Evolutionary conservation across 2,113 vertebrate species (phyloP), one percentile per base, ranked within the genome.

Genomic region (Arvicanthis niloticus): DNA sequence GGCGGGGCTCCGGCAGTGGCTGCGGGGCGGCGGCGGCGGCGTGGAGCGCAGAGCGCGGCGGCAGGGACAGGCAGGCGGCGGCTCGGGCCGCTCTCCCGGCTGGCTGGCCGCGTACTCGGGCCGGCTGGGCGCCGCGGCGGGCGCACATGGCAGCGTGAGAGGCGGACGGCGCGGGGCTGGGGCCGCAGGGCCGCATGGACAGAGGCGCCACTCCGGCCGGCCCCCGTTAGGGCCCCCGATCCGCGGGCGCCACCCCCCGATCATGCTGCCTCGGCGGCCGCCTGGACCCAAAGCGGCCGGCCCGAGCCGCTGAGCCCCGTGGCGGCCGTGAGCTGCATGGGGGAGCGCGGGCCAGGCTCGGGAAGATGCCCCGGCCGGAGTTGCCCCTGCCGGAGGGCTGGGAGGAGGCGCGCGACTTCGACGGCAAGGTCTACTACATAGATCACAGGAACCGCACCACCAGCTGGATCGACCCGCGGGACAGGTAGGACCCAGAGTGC

Each of bases 401-500:
- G 99, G 99, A 99, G 98, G 99, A 99, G 98, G 99, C 99, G 98
- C 99, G 98, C 97, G 99, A 99, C 99, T 99, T 99, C 98, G 99
- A 99, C 98, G 99, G 99, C 94, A 99, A 99, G 98, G 98, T 99
- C 96, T 99, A 99, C 78, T 99, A 99, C 98, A 99, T 99, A 97
- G 99, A 99, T 98, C 99, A 99, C 99, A 98, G 99, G 96, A 99
- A 98, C 98, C 99, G 99, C 90, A 98, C 98, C 98, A 99, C 99
- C 96, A 99, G 99, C 98, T 99, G 99, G 99, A 99, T 99, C 96
- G 99, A 99, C 98, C 99, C 99, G 84, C 98, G 99, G 97, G 99
- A 99, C 99, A 99, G 99, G 99, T 99, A 98, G 91, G 98, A 86
- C 42, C 4, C 86, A 19, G 31, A 26, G 29, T 13, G 45, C 10